Evolutionary conservation across 2,888 invertebrate species (phyloP).

Genomic region (Ichneumon xanthorius): DNA sequence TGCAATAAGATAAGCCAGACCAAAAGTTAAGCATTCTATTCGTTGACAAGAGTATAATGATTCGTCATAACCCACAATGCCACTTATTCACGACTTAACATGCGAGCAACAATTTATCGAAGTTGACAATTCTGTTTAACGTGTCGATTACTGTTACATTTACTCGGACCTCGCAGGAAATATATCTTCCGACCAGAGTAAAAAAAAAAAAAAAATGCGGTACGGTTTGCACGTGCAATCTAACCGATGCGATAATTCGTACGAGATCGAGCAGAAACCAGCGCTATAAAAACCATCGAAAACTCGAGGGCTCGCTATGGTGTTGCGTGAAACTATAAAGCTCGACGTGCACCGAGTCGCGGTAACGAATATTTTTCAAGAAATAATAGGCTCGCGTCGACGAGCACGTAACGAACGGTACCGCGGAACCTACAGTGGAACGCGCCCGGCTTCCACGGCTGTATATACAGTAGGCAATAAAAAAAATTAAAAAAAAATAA

Average conservation of each 20-base stretch:
- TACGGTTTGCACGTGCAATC: not conserved
- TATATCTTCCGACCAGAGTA: no score
- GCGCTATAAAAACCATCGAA: slow-evolving; percentile 5
- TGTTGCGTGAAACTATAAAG: slow-evolving; percentile 36
- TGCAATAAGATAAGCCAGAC: no score
- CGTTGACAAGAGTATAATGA: no score
- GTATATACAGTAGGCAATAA: not conserved
- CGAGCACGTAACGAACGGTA: slow-evolving; percentile 39
- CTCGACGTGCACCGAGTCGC: slow-evolving; percentile 31
- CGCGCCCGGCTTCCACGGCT: not conserved
- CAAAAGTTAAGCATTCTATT: no score
- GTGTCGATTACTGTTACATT: no score
- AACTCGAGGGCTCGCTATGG: slow-evolving; percentile 6
- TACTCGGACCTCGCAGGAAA: no score
- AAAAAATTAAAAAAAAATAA: not conserved
- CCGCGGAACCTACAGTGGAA: slow-evolving; percentile 34
- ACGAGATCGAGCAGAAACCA: not conserved
- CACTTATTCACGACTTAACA: no score
- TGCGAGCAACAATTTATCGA: no score
- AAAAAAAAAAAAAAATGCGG: no score
- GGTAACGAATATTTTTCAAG: slow-evolving; percentile 60
- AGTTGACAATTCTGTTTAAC: no score
- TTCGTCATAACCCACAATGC: no score
- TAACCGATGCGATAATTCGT: not conserved
- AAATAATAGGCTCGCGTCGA: slow-evolving; percentile 51